These are phyloP conservation scores for Apomyelois bistriatella DNA, from an alignment of 2,888 invertebrate genomes.

Conservation along the genomic window DNA sequence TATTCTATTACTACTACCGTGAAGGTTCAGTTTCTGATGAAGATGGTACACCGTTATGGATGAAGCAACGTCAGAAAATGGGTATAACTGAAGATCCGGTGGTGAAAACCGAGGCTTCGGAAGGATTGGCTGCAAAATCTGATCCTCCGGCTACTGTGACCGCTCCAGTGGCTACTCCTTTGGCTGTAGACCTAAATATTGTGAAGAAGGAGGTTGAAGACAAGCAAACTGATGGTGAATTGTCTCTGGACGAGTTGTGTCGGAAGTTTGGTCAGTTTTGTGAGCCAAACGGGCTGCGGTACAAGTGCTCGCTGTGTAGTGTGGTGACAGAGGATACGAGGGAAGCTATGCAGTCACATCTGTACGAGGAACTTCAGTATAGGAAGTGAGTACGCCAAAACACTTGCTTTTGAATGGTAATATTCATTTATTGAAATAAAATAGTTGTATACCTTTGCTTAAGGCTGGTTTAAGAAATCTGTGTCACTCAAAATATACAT, in stretches of 20 bases:
- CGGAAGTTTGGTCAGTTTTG: conserved; percentile 57
- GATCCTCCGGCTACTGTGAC: background rate
- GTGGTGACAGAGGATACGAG: conserved; percentile 77
- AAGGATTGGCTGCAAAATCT: conserved; percentile 10
- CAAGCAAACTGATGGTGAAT: conserved; percentile 23
- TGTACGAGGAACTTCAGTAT: conserved; percentile 84
- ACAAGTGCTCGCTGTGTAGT: conserved; percentile 82
- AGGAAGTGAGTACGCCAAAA: conserved; percentile 74
- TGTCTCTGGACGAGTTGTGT: conserved; percentile 48
- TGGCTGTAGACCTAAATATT: conserved; percentile 46
- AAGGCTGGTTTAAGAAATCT: too few species aligned
- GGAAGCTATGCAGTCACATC: conserved; percentile 82
- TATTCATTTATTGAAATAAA: too few species aligned
- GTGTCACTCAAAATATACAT: too few species aligned
- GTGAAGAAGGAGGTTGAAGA: conserved; percentile 53
- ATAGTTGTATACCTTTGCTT: too few species aligned
- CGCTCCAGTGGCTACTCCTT: conserved; percentile 1
- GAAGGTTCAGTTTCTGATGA: conserved; percentile 53
- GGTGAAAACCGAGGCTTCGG: conserved; percentile 45
- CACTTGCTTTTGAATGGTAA: background rate
- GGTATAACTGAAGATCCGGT: conserved; percentile 25
- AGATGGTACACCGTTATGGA: conserved; percentile 57
- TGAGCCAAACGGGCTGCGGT: conserved; percentile 75
- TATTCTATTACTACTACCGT: conserved; percentile 79
- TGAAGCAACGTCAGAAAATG: conserved; percentile 46